These are phyloP conservation scores for Hydroisotoma schaefferi DNA, from an alignment of 2,888 invertebrate genomes.

Conservation along the genomic window DNA sequence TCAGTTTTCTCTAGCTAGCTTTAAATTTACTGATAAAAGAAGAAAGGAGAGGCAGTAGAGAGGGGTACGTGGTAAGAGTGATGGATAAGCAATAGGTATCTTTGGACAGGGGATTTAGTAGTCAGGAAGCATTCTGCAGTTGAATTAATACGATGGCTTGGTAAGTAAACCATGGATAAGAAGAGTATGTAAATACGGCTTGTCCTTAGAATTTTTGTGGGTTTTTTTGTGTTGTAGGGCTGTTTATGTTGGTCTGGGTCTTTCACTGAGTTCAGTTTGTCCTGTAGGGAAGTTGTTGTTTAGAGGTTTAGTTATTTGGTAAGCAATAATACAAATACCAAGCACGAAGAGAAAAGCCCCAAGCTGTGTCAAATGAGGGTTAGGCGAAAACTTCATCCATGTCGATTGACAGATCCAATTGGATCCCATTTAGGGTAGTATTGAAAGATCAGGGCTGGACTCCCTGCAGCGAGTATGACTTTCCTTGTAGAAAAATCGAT, in stretches of 20 bases:
- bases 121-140: not conserved
- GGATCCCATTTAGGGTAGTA: conserved; percentile 46
- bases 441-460: conserved; percentile 43
- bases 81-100: conserved; percentile 9
- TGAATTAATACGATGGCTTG: not conserved
- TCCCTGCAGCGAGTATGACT: conserved; percentile 14
- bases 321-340: not conserved
- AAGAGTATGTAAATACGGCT: not conserved
- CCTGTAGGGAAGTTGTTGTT: not conserved
- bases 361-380: conserved; percentile 12
- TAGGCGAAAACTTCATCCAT: conserved; percentile 18
- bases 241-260: not conserved
- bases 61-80: too few species aligned
- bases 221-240: too few species aligned
- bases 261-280: not conserved
- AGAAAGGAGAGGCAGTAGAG: too few species aligned
- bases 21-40: too few species aligned
- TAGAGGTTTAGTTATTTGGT: not conserved
- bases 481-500: conserved; percentile 33
- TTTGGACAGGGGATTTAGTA: conserved; percentile 12
- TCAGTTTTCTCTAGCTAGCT: too few species aligned
- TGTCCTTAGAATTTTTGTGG: not conserved
- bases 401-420: conserved; percentile 47
- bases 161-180: not conserved
- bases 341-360: conserved; percentile 3